These are phyloP conservation scores for Parnassius mnemosyne DNA, from an alignment of 2,888 invertebrate species.

Conservation along the genomic window DNA sequence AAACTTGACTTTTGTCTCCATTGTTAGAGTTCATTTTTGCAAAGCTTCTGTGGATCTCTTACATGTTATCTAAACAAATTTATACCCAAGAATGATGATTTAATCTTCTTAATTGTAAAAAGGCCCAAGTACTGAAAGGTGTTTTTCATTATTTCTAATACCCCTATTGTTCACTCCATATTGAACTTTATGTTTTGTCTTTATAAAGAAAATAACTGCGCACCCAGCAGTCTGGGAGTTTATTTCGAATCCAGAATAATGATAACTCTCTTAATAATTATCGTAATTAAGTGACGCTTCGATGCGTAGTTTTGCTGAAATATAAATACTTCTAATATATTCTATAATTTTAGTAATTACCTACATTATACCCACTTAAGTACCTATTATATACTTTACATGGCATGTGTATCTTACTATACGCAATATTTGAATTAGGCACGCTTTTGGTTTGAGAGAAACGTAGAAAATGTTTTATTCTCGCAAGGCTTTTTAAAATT, in stretches of 20 bases:
- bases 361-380: slow-evolving; percentile 74
- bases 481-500: slow-evolving; percentile 69
- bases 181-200: slow-evolving; percentile 31
- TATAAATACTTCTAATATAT: slow-evolving; percentile 69
- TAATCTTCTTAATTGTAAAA: slow-evolving; percentile 32
- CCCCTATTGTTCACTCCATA: slow-evolving; percentile 24
- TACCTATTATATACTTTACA: slow-evolving; percentile 71
- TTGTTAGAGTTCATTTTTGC: slow-evolving; percentile 68
- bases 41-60: slow-evolving; percentile 61
- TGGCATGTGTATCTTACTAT: slow-evolving; percentile 67
- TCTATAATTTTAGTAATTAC: slow-evolving; percentile 76
- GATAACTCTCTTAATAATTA: slow-evolving; percentile 67
- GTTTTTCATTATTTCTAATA: slow-evolving; percentile 22
- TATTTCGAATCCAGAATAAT: slow-evolving; percentile 63
- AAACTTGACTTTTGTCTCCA: slow-evolving; percentile 57
- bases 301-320: slow-evolving; percentile 74
- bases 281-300: slow-evolving; percentile 75
- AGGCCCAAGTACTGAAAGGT: slow-evolving; percentile 32
- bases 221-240: slow-evolving; percentile 66
- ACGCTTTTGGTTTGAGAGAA: slow-evolving; percentile 55
- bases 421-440: slow-evolving; percentile 63
- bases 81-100: slow-evolving; percentile 30
- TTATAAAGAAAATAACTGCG: slow-evolving; percentile 41
- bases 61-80: slow-evolving; percentile 40
- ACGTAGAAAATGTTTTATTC: slow-evolving; percentile 52